Evolutionary conservation across 2,113 vertebrate genomes (phyloP).

Genomic region (Sceloporus undulatus): DNA sequence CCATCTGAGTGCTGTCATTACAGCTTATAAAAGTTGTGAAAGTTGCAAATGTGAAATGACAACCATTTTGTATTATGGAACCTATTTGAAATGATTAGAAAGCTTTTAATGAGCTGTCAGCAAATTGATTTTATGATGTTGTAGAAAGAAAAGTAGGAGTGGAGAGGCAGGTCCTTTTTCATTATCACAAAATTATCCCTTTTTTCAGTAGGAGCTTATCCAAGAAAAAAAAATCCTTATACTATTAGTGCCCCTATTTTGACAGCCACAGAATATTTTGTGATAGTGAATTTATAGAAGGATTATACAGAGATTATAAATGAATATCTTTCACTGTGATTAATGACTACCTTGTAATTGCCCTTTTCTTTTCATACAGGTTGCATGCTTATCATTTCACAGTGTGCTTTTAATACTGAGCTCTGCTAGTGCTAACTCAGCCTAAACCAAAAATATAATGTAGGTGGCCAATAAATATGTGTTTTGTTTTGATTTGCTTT

Average conservation of each 20-base stretch:
- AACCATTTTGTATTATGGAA: slow-evolving; percentile 16
- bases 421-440: neutral
- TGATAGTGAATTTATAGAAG: slow-evolving; percentile 9
- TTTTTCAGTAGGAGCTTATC: slow-evolving; percentile 2
- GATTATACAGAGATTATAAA: slow-evolving; percentile 12
- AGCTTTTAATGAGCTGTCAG: neutral
- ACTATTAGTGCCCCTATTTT: neutral
- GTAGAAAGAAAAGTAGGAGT: neutral
- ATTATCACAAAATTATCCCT: slow-evolving; percentile 4
- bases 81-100: slow-evolving; percentile 5
- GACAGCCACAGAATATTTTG: neutral
- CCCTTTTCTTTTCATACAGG: neutral
- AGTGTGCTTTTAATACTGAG: neutral
- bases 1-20: slow-evolving; percentile 24
- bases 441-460: neutral
- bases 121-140: slow-evolving; percentile 34
- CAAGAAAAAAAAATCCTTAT: neutral
- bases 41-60: slow-evolving; percentile 16
- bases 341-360: neutral
- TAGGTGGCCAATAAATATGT: neutral
- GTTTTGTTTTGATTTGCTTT: neutral
- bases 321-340: slow-evolving; percentile 6
- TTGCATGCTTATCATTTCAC: neutral
- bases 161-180: neutral
- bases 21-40: slow-evolving; percentile 23